Percentiles rank a stretch among this genome's conserved stretches.
Conservation (phyloP, 2,797 vertebrate genomes). For the Eurystomus glaucurus region DNA sequence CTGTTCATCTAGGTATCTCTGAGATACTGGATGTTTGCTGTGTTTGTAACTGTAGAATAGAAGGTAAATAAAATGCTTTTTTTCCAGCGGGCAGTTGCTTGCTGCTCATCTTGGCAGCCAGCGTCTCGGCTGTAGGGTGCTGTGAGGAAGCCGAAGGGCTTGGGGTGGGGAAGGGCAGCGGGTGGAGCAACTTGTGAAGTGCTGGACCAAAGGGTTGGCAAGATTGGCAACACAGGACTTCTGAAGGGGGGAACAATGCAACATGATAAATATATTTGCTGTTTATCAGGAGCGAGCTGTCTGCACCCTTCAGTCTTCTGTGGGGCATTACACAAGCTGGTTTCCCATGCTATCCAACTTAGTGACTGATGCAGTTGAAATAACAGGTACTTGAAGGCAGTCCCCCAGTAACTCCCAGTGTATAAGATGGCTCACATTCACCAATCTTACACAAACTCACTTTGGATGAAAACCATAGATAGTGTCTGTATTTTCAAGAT, state of each 20-base stretch:
- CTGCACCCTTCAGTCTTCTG: neutral
- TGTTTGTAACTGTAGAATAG: neutral
- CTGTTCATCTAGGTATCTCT: neutral
- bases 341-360: rapidly evolving
- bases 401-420: neutral
- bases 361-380: neutral
- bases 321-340: neutral
- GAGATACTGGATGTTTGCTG: neutral
- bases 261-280: neutral
- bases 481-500: neutral
- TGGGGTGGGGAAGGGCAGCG: rapidly evolving
- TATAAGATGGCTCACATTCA: neutral
- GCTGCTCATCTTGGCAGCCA: neutral
- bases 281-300: neutral
- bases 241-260: neutral
- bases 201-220: neutral
- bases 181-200: neutral
- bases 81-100: no score
- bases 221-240: neutral
- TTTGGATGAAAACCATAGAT: neutral
- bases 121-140: rapidly evolving
- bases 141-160: neutral
- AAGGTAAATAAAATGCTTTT: neutral
- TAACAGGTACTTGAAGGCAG: neutral
- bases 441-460: neutral